Base-by-base conservation (phyloP, 2,797 vertebrate genomes). In the Sardinella longiceps region DNA sequence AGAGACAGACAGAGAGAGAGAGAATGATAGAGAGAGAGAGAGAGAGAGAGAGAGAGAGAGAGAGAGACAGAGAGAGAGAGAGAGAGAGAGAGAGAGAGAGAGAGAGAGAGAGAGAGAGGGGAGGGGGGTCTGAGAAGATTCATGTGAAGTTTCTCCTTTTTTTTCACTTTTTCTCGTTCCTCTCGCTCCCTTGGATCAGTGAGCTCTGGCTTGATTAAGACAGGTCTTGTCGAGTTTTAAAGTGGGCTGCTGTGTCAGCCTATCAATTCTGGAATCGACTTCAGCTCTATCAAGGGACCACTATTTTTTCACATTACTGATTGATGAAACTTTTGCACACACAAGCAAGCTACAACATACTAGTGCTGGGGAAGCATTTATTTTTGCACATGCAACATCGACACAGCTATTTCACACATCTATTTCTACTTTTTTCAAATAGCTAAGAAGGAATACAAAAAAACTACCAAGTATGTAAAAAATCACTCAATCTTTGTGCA, bases 181-280 rank as follows among this genome's bases (percentile, higher is more conserved):
- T 53, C 20, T 10, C 56, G 2, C 56, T 10, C 56, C 9, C 23
- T 43, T 39, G 37, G 70, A 77, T 43, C 70, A 77, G 70, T 77
- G 70, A 77, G 70, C 33, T 18, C 37, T 43, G 70, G 33, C 70
- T 39, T 77, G 70, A 77, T 77, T 77, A 77, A 77, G 70, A 77
- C 37, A 20, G 5, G 51, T 53, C 20, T 23, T n/a, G 33, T 39
- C 14, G 20, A 43, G 28, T 39, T 37, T 43, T 39, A 39, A 37
- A 39, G 33, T 10, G 10, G 18, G 37, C 70, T 77, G 70, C 70
- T 43, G 70, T 77, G 70, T 77, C 70, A 77, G 70, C 70, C 70
- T 18, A 77, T 77, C 70, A 77, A 77, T 77, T 37, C 33, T 43
- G 70, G 33, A 20, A 77, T 77, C 33, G 70, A 77, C 43, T 77